Conservation (phyloP, 1,140 invertebrate species). For the Drosophila nebulosa region DNA sequence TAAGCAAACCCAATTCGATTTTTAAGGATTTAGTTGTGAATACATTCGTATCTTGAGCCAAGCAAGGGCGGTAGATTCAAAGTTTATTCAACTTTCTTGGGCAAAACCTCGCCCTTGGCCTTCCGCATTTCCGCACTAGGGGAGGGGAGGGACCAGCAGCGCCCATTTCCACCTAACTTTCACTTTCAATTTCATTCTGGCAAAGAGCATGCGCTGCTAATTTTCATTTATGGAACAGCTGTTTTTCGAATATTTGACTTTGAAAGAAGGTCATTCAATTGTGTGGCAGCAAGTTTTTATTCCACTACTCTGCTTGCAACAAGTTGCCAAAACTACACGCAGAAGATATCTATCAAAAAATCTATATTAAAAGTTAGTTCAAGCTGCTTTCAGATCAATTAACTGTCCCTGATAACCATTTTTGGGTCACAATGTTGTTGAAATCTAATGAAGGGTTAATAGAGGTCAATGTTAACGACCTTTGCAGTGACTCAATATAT, state of each 20-base stretch:
- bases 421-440: not conserved
- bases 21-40: not conserved
- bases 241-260: slow-evolving; percentile 60
- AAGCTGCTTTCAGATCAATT: not conserved
- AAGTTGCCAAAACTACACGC: slow-evolving; percentile 21
- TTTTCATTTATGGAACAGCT: slow-evolving; percentile 45
- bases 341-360: not conserved
- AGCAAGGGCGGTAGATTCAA: not conserved
- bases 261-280: slow-evolving; percentile 61
- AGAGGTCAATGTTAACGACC: not conserved
- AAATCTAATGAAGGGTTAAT: not conserved
- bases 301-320: slow-evolving; percentile 35
- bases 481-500: not conserved
- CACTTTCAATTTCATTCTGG: slow-evolving; percentile 60
- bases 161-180: slow-evolving; percentile 39
- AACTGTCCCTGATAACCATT: not conserved
- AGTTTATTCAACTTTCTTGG: slow-evolving; percentile 66
- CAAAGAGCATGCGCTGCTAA: slow-evolving; percentile 54
- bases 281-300: slow-evolving; percentile 1
- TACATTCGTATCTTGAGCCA: too few relatives aligned
- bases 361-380: not conserved
- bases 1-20: not conserved
- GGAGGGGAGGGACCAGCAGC: not conserved
- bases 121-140: slow-evolving; percentile 30
- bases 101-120: slow-evolving; percentile 54